Evolutionary conservation across 2,113 vertebrate genomes (phyloP).

Genomic region (Rattus rattus): DNA sequence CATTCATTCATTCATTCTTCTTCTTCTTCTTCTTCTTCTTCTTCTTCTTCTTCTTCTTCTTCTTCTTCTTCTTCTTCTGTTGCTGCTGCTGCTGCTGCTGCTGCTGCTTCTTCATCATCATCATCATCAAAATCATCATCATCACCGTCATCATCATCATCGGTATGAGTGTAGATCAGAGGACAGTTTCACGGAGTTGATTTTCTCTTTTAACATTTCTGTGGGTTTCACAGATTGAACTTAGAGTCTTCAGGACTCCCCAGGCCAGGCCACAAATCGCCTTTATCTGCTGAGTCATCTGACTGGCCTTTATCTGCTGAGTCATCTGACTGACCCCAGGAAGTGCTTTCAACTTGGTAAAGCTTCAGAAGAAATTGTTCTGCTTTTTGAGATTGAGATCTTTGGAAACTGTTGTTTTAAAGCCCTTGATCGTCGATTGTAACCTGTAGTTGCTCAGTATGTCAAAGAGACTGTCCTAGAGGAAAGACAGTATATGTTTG

Average conservation of each 20-base stretch:
- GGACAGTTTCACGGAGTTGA: neutral
- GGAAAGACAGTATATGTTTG: neutral
- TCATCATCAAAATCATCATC: neutral
- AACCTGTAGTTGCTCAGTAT: neutral
- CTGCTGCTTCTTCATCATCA: too few species aligned
- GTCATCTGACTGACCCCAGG: neutral
- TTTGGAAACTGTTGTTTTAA: constrained; percentile 33
- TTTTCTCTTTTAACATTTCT: neutral
- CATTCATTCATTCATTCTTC: too few species aligned
- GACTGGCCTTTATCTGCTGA: too few species aligned
- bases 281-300: neutral
- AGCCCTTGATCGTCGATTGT: neutral
- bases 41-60: too few species aligned
- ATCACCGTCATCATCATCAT: neutral
- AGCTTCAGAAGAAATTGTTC: neutral
- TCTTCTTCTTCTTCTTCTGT: too few species aligned
- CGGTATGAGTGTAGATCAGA: neutral
- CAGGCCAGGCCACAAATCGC: neutral
- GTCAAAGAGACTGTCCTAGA: neutral
- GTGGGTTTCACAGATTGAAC: neutral
- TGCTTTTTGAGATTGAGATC: neutral
- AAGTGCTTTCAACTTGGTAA: constrained; percentile 28
- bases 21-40: too few species aligned
- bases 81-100: too few species aligned
- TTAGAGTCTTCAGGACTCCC: neutral